Evolutionary conservation across 2,113 vertebrate genomes (phyloP), one percentile per base, ranked within the genome.

Genomic region (Poeciliopsis prolifica): DNA sequence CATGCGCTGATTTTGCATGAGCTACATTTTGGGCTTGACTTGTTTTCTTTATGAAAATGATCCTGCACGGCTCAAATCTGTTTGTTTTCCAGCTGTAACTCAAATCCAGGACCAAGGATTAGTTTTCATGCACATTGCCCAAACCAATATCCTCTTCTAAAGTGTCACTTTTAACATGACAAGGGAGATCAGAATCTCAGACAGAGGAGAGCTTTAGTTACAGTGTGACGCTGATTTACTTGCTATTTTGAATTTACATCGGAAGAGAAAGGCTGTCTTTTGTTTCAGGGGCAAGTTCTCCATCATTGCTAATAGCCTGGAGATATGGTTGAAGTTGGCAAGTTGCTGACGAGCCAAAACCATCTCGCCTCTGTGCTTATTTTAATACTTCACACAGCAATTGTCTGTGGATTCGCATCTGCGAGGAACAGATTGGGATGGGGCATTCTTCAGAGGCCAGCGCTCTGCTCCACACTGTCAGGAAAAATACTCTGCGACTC

Each of bases 351-450:
- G 82, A 87, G 84, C 87, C 83, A 90, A 86, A 88, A 89, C 77
- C 83, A 81, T 88, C 86, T 82, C 71, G 83, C 88, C 86, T 80
- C 90, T 92, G 89, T 88, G 88, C 92, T 92, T 92, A 90, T 91
- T 92, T 90, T 86, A 83, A 91, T 90, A 88, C 86, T 94, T 94
- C 91, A 91, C 86, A 87, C 87, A 75, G 81, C 84, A 82, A 90
- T 92, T 91, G 92, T 94, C 87, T 93, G 77, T 70, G 76, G 87
- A 90, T 89, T 86, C 80, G 79, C 92, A 92, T 93, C 89, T 93
- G 92, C 87, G 82, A 86, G 80, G 85, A 92, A 87, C 90, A 92
- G 92, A 94, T 91, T 93, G 92, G 86, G 84, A 90, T 79, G 74
- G 51, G 81, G 75, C 86, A 88, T 88, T 87, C 82, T 88, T 86